Conservation (phyloP, 2,113 vertebrate genomes). For the Oreocharis arfaki region DNA sequence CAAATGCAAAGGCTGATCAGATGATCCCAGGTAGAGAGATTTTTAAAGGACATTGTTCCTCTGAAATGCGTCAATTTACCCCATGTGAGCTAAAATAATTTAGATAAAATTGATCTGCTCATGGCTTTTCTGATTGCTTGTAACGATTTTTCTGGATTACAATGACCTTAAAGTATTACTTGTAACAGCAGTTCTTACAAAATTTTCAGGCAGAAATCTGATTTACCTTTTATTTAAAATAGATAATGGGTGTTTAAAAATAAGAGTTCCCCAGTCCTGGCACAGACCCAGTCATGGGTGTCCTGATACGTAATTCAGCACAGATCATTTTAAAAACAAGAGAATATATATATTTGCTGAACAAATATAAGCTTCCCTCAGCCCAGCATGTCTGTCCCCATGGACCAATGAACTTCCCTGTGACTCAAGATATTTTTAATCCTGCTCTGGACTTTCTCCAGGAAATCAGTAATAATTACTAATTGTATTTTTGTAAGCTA, state of each 20-base stretch:
- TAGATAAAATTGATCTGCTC: not conserved
- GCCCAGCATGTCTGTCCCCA: not conserved
- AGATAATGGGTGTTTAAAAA: not conserved
- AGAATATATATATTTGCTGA: slow-evolving; percentile 44
- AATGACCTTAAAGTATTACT: not conserved
- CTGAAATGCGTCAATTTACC: not conserved
- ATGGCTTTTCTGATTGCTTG: not conserved
- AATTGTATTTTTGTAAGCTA: slow-evolving; percentile 96
- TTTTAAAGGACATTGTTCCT: not conserved
- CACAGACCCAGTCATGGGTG: not conserved
- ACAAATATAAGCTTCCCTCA: slow-evolving; percentile 43
- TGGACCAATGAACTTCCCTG: slow-evolving; percentile 81
- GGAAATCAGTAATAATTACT: slow-evolving; percentile 94
- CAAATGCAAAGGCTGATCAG: not conserved
- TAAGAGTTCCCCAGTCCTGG: not conserved
- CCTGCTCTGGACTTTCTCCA: slow-evolving; percentile 94
- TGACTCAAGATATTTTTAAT: slow-evolving; percentile 80
- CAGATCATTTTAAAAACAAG: slow-evolving; percentile 40
- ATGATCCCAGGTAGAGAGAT: not conserved
- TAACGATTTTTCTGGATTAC: not conserved
- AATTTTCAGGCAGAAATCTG: not conserved
- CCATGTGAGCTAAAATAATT: not conserved
- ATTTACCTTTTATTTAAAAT: slow-evolving; percentile 16
- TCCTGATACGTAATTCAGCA: not conserved
- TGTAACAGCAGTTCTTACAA: not conserved